Evolutionary conservation across 35 echinoderm and acorn worm species (phyloP), one percentile per base, ranked within the genome.

Genomic region (Amphiura filiformis): DNA sequence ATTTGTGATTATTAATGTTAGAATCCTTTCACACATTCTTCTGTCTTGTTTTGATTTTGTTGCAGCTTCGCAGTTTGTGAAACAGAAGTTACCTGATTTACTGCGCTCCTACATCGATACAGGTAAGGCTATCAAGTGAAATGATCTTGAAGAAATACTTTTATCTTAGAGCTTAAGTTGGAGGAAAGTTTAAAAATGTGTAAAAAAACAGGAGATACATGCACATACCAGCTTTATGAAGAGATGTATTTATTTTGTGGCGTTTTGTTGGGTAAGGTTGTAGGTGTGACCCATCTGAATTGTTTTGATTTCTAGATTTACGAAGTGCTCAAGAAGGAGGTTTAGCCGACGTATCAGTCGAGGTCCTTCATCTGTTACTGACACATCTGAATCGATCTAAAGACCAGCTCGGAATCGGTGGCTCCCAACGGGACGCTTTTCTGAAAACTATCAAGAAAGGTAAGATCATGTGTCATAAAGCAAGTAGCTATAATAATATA

Each of bases 51-150:
- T 82, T 38, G 17, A 3, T 20, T 64, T 84, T 76, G 4, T 89
- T 84, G 75, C 89, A 98, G 96, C 96, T 22, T 56, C 91, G 17
- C 96, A 98, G 87, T 98, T 94, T 87, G 92, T 98, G 2, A 98
- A 98, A 49, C 96, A 94, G 40, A 89, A 93, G 76, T 41, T 98
- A 33, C 96, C 96, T 86, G 96, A 98, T 84, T 91, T 98, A 79
- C 39, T 98, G 65, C 76, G 96, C 82, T 87, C 89, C 22, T 98
- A 98, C 87, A 94, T 98, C 31, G 96, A 98, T 81, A 80, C 92
- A 81, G 96, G 93, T 85, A 85, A 94, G 85, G n/a, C n/a, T n/a
- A n/a, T n/a, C n/a, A n/a, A n/a, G n/a, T n/a, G n/a, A n/a, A n/a
- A n/a, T n/a, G n/a, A n/a, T n/a, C n/a, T n/a, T n/a, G n/a, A n/a